Percentiles rank a stretch among this genome's conserved stretches.
Evolutionary conservation across 2,113 vertebrate species (phyloP).

Genomic region (Nibea albiflora): DNA sequence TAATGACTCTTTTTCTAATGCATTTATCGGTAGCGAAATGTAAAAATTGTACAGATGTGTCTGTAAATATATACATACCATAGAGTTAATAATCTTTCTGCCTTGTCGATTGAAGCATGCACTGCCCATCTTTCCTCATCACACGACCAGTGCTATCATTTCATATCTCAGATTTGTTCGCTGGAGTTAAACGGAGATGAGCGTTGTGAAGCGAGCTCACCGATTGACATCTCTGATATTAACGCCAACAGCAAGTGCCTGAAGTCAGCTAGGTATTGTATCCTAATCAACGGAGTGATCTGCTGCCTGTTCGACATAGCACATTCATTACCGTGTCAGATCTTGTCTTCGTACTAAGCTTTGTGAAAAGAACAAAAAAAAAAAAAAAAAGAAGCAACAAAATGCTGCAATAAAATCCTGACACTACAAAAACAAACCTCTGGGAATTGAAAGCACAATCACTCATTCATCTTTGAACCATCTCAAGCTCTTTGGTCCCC

Average conservation of each 20-base stretch:
- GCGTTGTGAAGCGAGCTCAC: not conserved
- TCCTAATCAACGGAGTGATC: not conserved
- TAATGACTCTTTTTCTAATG: constrained; percentile 52
- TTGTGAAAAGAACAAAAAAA: not conserved
- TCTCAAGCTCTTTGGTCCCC: constrained; percentile 58
- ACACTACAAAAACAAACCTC: constrained; percentile 58
- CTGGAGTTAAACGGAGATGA: not conserved
- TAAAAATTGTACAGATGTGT: constrained; percentile 74
- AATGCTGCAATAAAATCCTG: constrained; percentile 51
- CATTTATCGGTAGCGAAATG: constrained; percentile 54
- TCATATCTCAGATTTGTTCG: not conserved
- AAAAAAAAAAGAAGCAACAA: constrained; percentile 1
- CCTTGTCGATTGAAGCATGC: constrained; percentile 68
- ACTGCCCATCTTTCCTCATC: constrained; percentile 41
- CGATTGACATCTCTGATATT: not conserved
- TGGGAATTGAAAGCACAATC: constrained; percentile 63
- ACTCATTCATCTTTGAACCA: constrained; percentile 69
- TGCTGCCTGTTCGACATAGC: not conserved
- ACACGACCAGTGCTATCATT: not conserved
- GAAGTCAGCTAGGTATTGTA: constrained; percentile 22
- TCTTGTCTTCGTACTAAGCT: constrained; percentile 18
- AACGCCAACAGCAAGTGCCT: constrained; percentile 71
- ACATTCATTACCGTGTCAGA: constrained; percentile 9
- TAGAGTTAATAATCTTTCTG: constrained; percentile 33
- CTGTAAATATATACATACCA: constrained; percentile 71